These are phyloP conservation scores for Calephelis nemesis DNA, from an alignment of 1,140 invertebrate species.

Conservation along the genomic window DNA sequence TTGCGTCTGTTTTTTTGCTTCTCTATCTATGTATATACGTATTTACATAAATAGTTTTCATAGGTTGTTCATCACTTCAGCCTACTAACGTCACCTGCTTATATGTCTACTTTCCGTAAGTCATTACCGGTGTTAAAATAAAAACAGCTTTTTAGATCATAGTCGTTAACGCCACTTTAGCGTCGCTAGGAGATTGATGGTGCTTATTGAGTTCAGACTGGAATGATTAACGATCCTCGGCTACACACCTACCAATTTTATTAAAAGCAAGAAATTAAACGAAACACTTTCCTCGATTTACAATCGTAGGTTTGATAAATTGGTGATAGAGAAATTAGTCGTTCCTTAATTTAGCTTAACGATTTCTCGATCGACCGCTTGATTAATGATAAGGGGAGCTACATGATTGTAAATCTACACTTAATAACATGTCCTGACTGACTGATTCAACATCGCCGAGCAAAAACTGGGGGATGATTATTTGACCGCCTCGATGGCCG, in stretches of 20 bases:
- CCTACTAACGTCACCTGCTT: neutral
- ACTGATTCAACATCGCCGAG: no score
- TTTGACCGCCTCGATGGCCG: no score
- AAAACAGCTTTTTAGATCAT: conserved; percentile 11
- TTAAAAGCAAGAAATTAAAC: conserved; percentile 7
- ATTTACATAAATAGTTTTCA: neutral
- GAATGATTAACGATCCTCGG: conserved; percentile 1
- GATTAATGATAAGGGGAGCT: no score
- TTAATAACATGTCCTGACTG: no score
- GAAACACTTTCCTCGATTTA: neutral
- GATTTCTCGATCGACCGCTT: neutral
- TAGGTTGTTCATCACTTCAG: neutral
- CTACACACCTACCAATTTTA: conserved; percentile 14
- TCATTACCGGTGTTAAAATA: conserved; percentile 9
- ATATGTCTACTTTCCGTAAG: conserved; percentile 5
- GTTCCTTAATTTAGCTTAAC: neutral
- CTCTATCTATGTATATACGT: no score
- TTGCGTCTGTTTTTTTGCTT: no score
- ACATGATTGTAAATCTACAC: no score
- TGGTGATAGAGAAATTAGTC: neutral
- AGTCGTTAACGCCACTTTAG: conserved; percentile 11
- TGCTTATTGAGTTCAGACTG: conserved; percentile 5
- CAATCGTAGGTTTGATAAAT: neutral
- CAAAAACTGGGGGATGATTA: no score
- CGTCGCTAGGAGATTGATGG: conserved; percentile 10